Conservation (phyloP, 2,113 vertebrate species). For the Indicator indicator region DNA sequence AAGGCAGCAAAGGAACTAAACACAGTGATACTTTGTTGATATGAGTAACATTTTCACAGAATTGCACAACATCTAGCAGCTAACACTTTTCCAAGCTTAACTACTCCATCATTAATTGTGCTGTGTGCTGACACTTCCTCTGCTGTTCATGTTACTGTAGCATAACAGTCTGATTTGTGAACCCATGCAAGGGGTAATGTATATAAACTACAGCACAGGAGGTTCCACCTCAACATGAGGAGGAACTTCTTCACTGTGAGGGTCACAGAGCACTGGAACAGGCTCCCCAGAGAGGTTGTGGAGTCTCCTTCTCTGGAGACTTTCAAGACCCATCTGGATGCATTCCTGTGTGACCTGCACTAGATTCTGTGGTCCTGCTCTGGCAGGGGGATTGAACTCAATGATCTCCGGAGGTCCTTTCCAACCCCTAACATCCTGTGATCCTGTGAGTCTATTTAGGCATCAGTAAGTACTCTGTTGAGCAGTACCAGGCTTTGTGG, state of each 20-base stretch:
- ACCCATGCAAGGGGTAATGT: not conserved
- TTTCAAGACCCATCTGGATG: no score
- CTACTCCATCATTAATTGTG: not conserved
- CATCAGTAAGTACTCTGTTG: not conserved
- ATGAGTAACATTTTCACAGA: not conserved
- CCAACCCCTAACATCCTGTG: no score
- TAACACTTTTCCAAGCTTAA: not conserved
- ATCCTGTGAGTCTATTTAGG: not conserved
- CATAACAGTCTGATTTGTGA: not conserved
- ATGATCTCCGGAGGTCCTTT: no score
- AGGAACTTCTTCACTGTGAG: no score
- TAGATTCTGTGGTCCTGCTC: no score
- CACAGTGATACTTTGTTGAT: not conserved
- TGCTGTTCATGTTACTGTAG: slow-evolving; percentile 7
- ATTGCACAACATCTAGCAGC: slow-evolving; percentile 1
- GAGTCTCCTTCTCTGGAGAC: no score
- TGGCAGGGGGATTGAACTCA: no score
- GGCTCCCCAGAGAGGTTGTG: no score
- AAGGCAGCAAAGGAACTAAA: slow-evolving; percentile 14
- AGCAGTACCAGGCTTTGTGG: slow-evolving; percentile 59
- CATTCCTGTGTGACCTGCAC: no score
- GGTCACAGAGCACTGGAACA: no score
- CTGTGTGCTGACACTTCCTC: not conserved
- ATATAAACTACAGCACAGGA: no score
- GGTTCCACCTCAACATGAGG: no score